Evolutionary conservation across 2,797 vertebrate genomes (phyloP), one percentile per base, ranked within the genome.

Genomic region (Neopelma chrysocephalum): DNA sequence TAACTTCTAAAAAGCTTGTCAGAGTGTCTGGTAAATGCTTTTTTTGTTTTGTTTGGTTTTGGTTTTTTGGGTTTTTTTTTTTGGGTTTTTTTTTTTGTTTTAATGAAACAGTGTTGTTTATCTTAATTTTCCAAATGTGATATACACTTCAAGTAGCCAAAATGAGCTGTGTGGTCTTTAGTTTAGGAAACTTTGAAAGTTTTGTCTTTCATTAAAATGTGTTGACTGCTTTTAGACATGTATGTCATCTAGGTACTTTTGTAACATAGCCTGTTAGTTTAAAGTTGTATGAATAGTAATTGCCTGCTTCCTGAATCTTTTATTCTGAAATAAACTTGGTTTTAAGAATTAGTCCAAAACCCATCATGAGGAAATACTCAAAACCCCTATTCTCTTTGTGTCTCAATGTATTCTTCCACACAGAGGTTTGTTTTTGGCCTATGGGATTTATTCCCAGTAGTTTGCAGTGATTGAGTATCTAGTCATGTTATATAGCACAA

Each of bases 1-100:
- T 96, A 5, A 50, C 95, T 97, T 92, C 45, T 98, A 96, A 98
- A 97, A 97, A 95, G 95, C 89, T 69, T 68, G 38, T 45, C 40
- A 51, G 32, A 32, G 15, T 26, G 45, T 78, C 82, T 91, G 47
- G 57, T 87, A 61, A 15, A n/a, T 85, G 58, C 36, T 87, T 78
- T 87, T 78, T 64, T 11, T 19, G 1, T 38, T 17, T 34, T 34
- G 15, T 4, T 51, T n/a, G n/a, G n/a, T n/a, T n/a, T n/a, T n/a
- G n/a, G n/a, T n/a, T n/a, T n/a, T n/a, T 29, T 17, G 15, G 9
- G 50, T 10, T 50, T 27, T 17, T 17, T 58, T n/a, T 65, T 9
- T 29, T 17, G 15, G 9, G 50, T 10, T 50, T 27, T 17, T 17
- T 58, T n/a, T 65, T 9, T 20, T 31, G 22, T n/a, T 15, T 18